Percentiles rank a stretch among this genome's conserved stretches.
These are phyloP conservation scores for Heterocephalus glaber DNA, from an alignment of 2,113 vertebrate genomes.

Conservation along the genomic window DNA sequence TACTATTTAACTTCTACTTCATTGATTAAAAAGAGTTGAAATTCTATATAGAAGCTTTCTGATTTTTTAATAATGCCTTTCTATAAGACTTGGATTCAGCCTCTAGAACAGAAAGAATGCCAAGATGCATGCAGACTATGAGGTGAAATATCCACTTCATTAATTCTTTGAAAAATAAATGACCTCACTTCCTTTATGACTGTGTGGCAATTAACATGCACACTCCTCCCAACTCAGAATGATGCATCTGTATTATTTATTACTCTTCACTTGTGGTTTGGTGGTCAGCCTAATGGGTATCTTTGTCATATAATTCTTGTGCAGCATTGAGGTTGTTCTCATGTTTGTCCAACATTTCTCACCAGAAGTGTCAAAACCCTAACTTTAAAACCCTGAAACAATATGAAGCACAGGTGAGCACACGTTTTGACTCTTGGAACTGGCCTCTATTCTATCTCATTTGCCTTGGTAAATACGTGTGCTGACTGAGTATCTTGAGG, in stretches of 20 bases:
- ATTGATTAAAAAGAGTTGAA: slow-evolving; percentile 46
- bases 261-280: slow-evolving; percentile 70
- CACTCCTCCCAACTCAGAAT: background rate
- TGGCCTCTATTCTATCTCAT: background rate
- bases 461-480: background rate
- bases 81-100: background rate
- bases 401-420: background rate
- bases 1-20: background rate
- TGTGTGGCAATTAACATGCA: slow-evolving; percentile 45
- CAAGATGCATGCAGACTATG: background rate
- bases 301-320: slow-evolving; percentile 9
- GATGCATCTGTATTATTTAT: slow-evolving; percentile 63
- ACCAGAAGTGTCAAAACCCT: slow-evolving; percentile 1
- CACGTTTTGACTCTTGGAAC: background rate
- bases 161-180: slow-evolving; percentile 77
- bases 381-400: background rate
- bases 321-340: background rate
- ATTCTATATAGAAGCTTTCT: slow-evolving; percentile 9
- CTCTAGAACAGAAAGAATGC: background rate
- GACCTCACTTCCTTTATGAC: slow-evolving; percentile 70
- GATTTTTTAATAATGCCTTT: background rate
- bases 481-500: background rate
- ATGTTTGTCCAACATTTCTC: background rate
- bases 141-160: slow-evolving; percentile 57
- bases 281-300: slow-evolving; percentile 62